Evolutionary conservation across 2,888 invertebrate species (phyloP), one percentile per base, ranked within the genome.

Genomic region (Drosophila siamana): DNA sequence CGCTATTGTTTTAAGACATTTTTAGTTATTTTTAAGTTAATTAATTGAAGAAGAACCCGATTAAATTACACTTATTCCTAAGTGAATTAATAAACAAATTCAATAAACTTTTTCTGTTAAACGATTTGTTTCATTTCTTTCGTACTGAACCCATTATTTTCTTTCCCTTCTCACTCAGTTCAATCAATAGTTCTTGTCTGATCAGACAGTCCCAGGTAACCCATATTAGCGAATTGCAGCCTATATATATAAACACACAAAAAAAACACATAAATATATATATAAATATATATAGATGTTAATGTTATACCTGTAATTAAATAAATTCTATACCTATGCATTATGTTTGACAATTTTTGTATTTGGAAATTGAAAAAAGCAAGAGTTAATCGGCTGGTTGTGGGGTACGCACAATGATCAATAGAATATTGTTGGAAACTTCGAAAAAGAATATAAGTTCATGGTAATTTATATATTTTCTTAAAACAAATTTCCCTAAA

Each of bases 11-110:
- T 86, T 86, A 86, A 86, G 86, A 82, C 81, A 86, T 85, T 86
- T 86, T 85, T 85, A 85, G 87, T 87, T 83, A 88, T 81, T 83
- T 86, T 86, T 89, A 88, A 89, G 85, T 89, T 89, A 86, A 74
- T 89, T 89, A 87, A 74, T 70, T 85, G 73, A 82, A 80, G 83
- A 84, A 80, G 74, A 85, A 83, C 78, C 66, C 74, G 70, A 83
- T 86, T 74, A 86, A 83, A 83, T 80, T 83, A 83, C 83, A 83
- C 68, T 86, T 86, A 85, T 76, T 84, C 88, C 80, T 80, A 84
- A 80, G 82, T 82, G 80, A 78, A 75, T 80, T 76, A 68, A 75
- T 79, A 76, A 79, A 74, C 69, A 65, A 80, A 80, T 80, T 80
- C 78, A 80, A 80, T 80, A 80, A 80, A 63, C 63, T 60, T 83